Percentiles rank a stretch among this genome's conserved stretches.
These are phyloP conservation scores for Temnothorax longispinosus DNA, from an alignment of 1,140 invertebrate genomes.

Conservation along the genomic window DNA sequence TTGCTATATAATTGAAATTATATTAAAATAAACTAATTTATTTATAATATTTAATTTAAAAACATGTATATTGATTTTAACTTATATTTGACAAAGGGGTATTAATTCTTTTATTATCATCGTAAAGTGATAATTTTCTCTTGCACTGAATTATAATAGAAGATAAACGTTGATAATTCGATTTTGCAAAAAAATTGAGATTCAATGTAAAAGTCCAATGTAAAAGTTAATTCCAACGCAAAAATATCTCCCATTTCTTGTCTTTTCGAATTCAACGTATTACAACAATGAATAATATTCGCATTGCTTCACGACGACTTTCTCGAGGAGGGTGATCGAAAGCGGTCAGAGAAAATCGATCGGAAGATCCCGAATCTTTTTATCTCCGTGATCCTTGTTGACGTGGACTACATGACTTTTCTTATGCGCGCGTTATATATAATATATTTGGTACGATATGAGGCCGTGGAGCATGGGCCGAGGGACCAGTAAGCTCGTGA, in stretches of 20 bases:
- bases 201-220: neutral
- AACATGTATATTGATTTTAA: neutral
- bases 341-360: neutral
- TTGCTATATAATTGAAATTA: neutral
- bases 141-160: too few species aligned
- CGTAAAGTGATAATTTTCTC: neutral
- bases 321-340: neutral
- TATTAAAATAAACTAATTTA: neutral
- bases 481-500: slow-evolving; percentile 46
- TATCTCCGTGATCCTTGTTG: slow-evolving; percentile 44
- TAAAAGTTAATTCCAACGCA: neutral
- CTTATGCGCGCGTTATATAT: slow-evolving; percentile 47
- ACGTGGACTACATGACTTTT: slow-evolving; percentile 41
- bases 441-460: slow-evolving; percentile 62
- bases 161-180: neutral
- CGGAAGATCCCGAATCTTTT: neutral
- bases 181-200: neutral
- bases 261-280: neutral
- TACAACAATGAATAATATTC: slow-evolving; percentile 16
- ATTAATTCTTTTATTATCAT: neutral
- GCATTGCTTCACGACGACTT: neutral
- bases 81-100: neutral
- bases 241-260: neutral
- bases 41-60: neutral
- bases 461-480: slow-evolving; percentile 49